Percentiles rank a stretch among this genome's conserved stretches.
phyloP scores from a whole-genome alignment of 2,113 vertebrate species.

The Xiphophorus maculatus region DNA sequence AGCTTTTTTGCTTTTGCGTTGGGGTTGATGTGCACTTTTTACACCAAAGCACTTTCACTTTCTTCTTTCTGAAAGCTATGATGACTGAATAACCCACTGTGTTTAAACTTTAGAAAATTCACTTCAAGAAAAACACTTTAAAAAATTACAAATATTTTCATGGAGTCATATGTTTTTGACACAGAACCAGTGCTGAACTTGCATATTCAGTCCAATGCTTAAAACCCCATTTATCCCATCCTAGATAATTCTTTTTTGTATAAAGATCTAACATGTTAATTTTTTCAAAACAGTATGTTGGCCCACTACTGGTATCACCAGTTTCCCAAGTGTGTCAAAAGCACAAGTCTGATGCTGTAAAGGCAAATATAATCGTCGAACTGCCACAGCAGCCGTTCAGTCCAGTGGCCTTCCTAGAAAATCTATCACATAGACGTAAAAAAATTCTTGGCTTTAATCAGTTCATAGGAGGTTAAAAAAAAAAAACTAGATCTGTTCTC shows the following conservation, averaged over 20 bases:
- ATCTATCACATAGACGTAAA: background rate
- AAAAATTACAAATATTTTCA: too few relatives aligned
- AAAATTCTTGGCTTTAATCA: conserved; percentile 5
- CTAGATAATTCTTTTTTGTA: background rate
- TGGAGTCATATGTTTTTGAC: background rate
- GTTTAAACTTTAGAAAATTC: too few relatives aligned
- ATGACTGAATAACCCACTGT: too few relatives aligned
- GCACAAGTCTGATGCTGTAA: background rate
- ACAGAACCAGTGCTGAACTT: background rate
- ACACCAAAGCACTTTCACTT: background rate
- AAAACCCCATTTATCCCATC: background rate
- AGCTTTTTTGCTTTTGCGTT: background rate
- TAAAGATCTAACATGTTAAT: background rate
- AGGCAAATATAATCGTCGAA: background rate
- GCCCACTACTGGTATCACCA: background rate
- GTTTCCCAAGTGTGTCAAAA: background rate
- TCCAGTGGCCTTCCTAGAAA: background rate
- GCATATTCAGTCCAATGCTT: background rate
- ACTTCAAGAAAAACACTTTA: too few relatives aligned
- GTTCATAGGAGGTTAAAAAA: conserved; percentile 7
- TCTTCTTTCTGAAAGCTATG: background rate
- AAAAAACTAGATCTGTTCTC: conserved; percentile 2
- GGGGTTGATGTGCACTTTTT: background rate
- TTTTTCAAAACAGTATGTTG: background rate
- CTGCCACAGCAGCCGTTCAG: background rate